Evolutionary conservation across 2,113 vertebrate species (phyloP).

Genomic region (Callipepla squamata): DNA sequence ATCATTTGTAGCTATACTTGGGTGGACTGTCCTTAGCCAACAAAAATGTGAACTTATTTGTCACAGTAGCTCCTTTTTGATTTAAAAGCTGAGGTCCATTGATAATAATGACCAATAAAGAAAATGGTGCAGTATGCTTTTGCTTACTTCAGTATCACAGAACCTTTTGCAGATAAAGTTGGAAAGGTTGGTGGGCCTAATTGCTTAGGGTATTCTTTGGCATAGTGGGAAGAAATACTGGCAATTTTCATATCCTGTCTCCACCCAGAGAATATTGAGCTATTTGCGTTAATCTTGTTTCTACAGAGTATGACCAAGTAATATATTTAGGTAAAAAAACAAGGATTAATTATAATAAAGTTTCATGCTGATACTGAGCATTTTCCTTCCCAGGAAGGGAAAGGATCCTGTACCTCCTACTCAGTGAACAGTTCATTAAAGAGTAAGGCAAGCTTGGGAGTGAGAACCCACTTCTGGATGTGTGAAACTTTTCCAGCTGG

Average conservation of each 20-base stretch:
- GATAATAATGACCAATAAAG: neutral
- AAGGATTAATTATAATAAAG: neutral
- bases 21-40: neutral
- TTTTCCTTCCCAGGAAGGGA: neutral
- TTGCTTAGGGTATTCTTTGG: neutral
- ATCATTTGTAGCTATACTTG: neutral
- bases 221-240: neutral
- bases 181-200: neutral
- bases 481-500: neutral
- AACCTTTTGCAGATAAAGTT: neutral
- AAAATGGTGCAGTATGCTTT: neutral
- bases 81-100: neutral
- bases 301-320: neutral
- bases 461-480: neutral
- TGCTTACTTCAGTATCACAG: neutral
- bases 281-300: neutral
- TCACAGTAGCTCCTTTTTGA: neutral
- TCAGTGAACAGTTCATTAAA: neutral
- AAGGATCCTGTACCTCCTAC: neutral
- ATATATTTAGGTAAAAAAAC: neutral
- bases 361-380: neutral
- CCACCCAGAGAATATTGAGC: neutral
- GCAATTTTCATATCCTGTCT: neutral
- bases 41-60: rapidly evolving
- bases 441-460: neutral